phyloP scores from a whole-genome alignment of 2,797 vertebrate species.

The Pangasius mekongensis region DNA sequence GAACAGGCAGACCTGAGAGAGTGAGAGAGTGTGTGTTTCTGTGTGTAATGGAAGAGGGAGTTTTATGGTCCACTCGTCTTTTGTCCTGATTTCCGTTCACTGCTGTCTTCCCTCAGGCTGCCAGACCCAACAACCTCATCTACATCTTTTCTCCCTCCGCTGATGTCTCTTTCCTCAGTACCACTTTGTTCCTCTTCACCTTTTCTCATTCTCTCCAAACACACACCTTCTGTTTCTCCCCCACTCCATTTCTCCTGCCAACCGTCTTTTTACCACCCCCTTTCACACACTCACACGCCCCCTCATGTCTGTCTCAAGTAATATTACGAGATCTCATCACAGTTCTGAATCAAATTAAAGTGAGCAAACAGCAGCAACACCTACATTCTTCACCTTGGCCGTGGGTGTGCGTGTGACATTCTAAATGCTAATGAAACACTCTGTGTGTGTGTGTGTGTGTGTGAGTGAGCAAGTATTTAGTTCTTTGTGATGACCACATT shows the following conservation, averaged over 20 bases:
- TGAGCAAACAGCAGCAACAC: conserved; percentile 48
- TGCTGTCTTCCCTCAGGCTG: conserved; percentile 45
- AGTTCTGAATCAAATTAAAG: conserved; percentile 60
- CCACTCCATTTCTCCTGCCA: conserved; percentile 23
- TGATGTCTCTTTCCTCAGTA: conserved; percentile 26
- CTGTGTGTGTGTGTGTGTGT: conserved; percentile 17
- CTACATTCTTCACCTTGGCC: conserved; percentile 29
- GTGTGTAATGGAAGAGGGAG: conserved; percentile 8
- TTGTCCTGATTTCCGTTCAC: conserved; percentile 56
- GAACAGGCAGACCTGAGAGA: conserved; percentile 5
- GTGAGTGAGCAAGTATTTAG: not conserved
- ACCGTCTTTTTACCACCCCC: not conserved
- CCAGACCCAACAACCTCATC: conserved; percentile 44
- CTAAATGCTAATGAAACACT: conserved; percentile 34
- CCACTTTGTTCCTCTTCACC: conserved; percentile 31
- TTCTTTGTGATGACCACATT: not conserved
- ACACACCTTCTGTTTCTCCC: not conserved
- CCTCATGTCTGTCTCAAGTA: conserved; percentile 33
- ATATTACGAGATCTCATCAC: conserved; percentile 53
- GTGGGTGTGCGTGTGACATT: conserved; percentile 38
- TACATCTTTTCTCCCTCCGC: conserved; percentile 47
- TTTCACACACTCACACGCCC: not conserved
- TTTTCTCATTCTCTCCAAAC: conserved; percentile 37
- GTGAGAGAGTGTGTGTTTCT: conserved; percentile 1
- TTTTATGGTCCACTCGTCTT: conserved; percentile 42